Base-by-base conservation (phyloP, 2,888 invertebrate species). In the Phymatocera aterrima region DNA sequence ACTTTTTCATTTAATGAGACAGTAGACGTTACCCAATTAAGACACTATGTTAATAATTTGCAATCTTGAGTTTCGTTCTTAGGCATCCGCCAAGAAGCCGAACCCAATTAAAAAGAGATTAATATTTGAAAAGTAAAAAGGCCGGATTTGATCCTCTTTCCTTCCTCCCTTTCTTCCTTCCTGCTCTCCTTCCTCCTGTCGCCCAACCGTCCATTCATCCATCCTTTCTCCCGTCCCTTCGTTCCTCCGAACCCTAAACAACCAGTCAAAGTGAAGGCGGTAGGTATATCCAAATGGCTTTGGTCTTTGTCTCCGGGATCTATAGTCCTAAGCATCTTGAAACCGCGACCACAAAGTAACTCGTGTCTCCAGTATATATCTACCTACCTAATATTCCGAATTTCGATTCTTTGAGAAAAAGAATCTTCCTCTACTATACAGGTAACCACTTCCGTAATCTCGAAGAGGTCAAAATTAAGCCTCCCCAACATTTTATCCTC, bases 91-190 rank as follows among this genome's bases (percentile, higher is more conserved):
- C 43, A 6, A n/a, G 31, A 34, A 48, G 51, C 34, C 18, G 34
- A 8, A 51, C 48, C 72, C 51, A 72, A 48, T 72, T 72, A 72
- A 72, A 72, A 72, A 51, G 72, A 51, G 51, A 72, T 72, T 72
- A 72, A 72, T 72, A 72, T 51, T 72, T 51, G 34, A 72, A 28
- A 18, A 51, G 72, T 72, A 51, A 21, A 51, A 28, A 34, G 48
- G 21, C 28, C 8, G n/a, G 51, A 51, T 72, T 10, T 72, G 72
- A 72, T 72, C 72, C 72, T 72, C 28, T 43, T 72, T 51, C 4
- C 48, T 31, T 72, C n/a, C n/a, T n/a, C n/a, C n/a, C n/a, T n/a
- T n/a, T n/a, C n/a, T n/a, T n/a, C n/a, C n/a, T n/a, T n/a, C n/a
- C n/a, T n/a, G n/a, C n/a, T n/a, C n/a, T n/a, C n/a, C n/a, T n/a